phyloP scores from a whole-genome alignment of 2,888 invertebrate species.

The Tenthredo notha region DNA sequence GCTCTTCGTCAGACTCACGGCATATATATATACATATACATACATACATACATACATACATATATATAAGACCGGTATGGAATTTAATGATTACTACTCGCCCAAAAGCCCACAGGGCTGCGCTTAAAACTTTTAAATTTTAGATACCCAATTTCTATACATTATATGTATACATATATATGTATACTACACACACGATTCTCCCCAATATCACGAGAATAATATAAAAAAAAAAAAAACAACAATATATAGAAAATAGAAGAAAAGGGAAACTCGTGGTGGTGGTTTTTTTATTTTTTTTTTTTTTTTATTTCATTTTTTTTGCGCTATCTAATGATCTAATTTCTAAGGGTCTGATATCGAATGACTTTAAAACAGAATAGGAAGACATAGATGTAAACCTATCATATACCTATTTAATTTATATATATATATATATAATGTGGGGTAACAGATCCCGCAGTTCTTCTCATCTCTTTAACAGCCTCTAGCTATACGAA shows the following conservation, averaged over 20 bases:
- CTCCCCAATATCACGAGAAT: neutral
- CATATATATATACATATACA: neutral
- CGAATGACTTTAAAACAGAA: too few species aligned
- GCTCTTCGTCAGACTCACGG: too few species aligned
- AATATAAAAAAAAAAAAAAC: neutral
- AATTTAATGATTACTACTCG: constrained; percentile 46
- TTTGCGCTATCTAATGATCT: too few species aligned
- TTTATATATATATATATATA: too few species aligned
- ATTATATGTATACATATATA: neutral
- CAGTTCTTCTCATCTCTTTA: too few species aligned
- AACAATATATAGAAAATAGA: neutral
- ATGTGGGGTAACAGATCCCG: too few species aligned
- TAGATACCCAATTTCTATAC: neutral
- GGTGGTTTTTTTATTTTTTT: too few species aligned
- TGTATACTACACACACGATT: neutral
- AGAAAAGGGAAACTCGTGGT: neutral
- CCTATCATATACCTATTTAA: too few species aligned
- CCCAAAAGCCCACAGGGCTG: constrained; percentile 38
- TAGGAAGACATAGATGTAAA: too few species aligned
- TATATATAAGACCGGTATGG: constrained; percentile 31
- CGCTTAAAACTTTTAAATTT: neutral
- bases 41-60: too few species aligned
- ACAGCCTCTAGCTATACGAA: too few species aligned
- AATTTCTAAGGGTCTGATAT: neutral
- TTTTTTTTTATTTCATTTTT: too few species aligned